These are phyloP conservation scores for Pachypeltis micranthus DNA, from an alignment of 1,140 invertebrate genomes.

Conservation along the genomic window DNA sequence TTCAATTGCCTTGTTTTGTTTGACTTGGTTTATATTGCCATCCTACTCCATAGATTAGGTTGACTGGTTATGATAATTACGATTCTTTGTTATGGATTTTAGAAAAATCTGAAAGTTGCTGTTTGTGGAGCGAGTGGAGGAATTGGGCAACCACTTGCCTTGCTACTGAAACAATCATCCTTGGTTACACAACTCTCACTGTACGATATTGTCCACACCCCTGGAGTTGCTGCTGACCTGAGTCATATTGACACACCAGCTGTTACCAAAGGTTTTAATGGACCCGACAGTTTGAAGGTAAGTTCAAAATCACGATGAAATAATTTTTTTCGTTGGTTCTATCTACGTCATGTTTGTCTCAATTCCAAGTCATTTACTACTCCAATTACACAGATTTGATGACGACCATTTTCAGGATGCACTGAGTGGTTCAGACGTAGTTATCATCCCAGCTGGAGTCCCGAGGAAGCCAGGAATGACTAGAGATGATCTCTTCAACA, in stretches of 20 bases:
- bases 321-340: too few species aligned
- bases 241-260: slow-evolving; percentile 91
- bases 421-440: slow-evolving; percentile 61
- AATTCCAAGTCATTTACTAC: background rate
- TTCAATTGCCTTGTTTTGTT: background rate
- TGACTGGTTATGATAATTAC: background rate
- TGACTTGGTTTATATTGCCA: background rate
- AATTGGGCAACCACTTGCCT: slow-evolving; percentile 93
- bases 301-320: too few species aligned
- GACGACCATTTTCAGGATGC: slow-evolving; percentile 35
- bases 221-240: slow-evolving; percentile 93
- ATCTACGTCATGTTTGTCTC: too few species aligned
- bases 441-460: slow-evolving; percentile 95
- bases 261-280: slow-evolving; percentile 69
- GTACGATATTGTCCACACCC: slow-evolving; percentile 94
- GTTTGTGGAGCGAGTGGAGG: slow-evolving; percentile 93
- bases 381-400: background rate
- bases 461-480: slow-evolving; percentile 95
- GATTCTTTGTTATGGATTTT: background rate
- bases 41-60: background rate
- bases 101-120: slow-evolving; percentile 60
- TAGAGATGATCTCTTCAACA: slow-evolving; percentile 95
- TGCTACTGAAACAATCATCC: slow-evolving; percentile 87
- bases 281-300: slow-evolving; percentile 61
- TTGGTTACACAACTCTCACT: slow-evolving; percentile 72